These are phyloP conservation scores for Mechanitis mazaeus DNA, from an alignment of 2,888 invertebrate species.

Conservation along the genomic window DNA sequence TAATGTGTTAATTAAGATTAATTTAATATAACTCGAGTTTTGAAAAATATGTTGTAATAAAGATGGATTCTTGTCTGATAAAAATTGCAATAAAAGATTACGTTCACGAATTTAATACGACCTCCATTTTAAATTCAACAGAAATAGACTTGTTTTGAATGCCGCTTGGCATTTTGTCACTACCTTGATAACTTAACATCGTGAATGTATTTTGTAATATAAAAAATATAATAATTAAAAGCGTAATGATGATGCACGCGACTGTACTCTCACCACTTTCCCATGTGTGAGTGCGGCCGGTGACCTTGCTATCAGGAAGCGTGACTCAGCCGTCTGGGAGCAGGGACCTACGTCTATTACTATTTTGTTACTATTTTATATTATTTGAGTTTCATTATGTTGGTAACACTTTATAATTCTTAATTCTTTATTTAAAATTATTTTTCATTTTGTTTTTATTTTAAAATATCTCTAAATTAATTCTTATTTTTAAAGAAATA, in stretches of 20 bases:
- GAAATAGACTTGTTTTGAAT: slow-evolving; percentile 52
- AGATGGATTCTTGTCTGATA: background rate
- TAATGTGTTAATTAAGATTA: slow-evolving; percentile 2
- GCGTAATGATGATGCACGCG: slow-evolving; percentile 29
- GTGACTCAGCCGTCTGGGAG: slow-evolving; percentile 69
- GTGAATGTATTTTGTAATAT: slow-evolving; percentile 2
- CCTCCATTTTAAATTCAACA: slow-evolving; percentile 49
- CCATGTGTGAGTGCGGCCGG: slow-evolving; percentile 63
- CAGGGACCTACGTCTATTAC: slow-evolving; percentile 55
- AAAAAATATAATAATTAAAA: slow-evolving; percentile 1
- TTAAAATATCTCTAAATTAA: too few species aligned
- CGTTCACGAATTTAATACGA: slow-evolving; percentile 35
- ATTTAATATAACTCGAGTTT: background rate
- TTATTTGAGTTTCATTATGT: background rate
- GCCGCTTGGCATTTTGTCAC: slow-evolving; percentile 36
- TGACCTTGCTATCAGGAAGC: slow-evolving; percentile 77
- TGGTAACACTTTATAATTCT: background rate
- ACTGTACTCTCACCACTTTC: slow-evolving; percentile 74
- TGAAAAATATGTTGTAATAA: too few species aligned
- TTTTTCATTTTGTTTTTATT: too few species aligned
- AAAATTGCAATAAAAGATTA: slow-evolving; percentile 32
- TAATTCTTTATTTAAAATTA: background rate
- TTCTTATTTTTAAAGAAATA: too few species aligned
- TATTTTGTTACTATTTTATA: slow-evolving; percentile 13
- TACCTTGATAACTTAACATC: slow-evolving; percentile 28